Conservation (phyloP, 2,113 vertebrate genomes). For the Channa maculata region DNA sequence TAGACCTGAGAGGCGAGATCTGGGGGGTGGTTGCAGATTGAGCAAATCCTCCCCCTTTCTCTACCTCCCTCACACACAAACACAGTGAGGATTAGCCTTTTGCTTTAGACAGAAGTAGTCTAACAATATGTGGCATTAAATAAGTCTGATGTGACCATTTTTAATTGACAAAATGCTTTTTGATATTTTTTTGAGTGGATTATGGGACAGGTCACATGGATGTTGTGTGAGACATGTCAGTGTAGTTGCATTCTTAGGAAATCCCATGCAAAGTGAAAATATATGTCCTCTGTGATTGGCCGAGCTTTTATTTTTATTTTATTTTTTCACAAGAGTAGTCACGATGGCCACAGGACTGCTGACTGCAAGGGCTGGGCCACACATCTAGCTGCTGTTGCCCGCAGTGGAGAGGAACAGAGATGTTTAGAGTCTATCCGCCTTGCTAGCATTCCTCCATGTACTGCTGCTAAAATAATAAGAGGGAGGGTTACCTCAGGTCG, state of each 20-base stretch:
- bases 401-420: conserved; percentile 72
- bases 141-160: conserved; percentile 14
- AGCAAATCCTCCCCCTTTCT: conserved; percentile 69
- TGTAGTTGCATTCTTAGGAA: not conserved
- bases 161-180: not conserved
- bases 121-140: conserved; percentile 41
- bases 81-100: conserved; percentile 62
- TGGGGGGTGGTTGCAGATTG: conserved; percentile 53
- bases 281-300: conserved; percentile 5
- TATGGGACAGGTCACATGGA: not conserved
- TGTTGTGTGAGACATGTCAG: conserved; percentile 3
- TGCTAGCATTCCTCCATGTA: conserved; percentile 77
- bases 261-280: not conserved
- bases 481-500: conserved; percentile 80
- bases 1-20: conserved; percentile 79
- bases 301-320: conserved; percentile 8
- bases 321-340: conserved; percentile 21
- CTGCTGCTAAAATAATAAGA: conserved; percentile 82
- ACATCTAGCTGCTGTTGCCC: conserved; percentile 61
- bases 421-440: conserved; percentile 76
- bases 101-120: conserved; percentile 36
- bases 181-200: conserved; percentile 15
- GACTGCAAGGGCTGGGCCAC: conserved; percentile 49
- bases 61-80: conserved; percentile 60
- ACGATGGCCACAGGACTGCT: conserved; percentile 26